Conservation (phyloP, 2,797 vertebrate genomes). For the Staurois parvus region DNA sequence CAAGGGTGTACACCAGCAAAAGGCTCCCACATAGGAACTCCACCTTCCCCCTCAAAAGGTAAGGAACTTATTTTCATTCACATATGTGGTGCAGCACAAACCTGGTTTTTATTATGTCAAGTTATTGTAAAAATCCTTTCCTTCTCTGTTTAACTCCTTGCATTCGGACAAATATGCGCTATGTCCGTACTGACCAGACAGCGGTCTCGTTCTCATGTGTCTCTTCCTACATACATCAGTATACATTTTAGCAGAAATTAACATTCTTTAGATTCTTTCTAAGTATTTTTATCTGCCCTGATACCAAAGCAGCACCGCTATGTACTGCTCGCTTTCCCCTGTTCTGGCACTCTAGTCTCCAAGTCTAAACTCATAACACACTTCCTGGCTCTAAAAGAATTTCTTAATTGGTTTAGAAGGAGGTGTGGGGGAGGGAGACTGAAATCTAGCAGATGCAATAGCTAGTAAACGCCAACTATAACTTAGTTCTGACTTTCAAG, state of each 20-base stretch:
- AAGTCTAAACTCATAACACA: constrained; percentile 51
- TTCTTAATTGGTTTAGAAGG: constrained; percentile 74
- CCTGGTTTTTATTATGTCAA: constrained; percentile 41
- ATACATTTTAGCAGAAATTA: constrained; percentile 65
- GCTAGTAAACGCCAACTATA: constrained; percentile 1
- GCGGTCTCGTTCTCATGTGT: neutral
- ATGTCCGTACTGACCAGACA: neutral
- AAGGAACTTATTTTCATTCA: constrained; percentile 21
- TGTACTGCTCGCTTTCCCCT: neutral
- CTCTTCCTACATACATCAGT: constrained; percentile 33
- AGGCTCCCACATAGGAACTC: neutral
- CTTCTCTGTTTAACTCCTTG: constrained; percentile 27
- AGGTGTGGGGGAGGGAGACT: constrained; percentile 20
- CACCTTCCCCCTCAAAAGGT: neutral
- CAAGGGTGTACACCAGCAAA: neutral
- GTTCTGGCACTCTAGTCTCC: neutral
- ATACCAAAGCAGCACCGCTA: constrained; percentile 23
- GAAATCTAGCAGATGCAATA: constrained; percentile 35
- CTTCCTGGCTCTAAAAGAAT: constrained; percentile 69
- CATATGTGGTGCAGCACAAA: constrained; percentile 17
- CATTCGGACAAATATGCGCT: neutral
- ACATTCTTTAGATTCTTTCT: constrained; percentile 67
- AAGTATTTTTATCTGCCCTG: constrained; percentile 53
- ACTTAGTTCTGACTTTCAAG: neutral
- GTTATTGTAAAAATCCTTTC: constrained; percentile 33